Evolutionary conservation across 92 coral and sea anemone genomes (phyloP).

Genomic region (Zoanthus gigantus): DNA sequence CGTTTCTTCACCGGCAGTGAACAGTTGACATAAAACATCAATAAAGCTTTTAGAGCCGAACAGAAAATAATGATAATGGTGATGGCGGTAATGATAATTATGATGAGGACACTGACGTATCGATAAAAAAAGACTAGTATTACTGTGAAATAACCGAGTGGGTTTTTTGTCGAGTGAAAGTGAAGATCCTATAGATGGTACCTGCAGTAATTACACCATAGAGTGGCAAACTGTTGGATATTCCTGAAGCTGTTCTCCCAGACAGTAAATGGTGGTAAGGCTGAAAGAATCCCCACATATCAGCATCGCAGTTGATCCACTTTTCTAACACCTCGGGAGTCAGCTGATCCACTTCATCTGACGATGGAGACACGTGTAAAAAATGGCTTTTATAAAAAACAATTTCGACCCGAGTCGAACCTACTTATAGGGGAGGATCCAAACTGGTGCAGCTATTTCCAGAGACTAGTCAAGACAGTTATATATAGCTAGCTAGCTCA

Average conservation of each 20-base stretch:
- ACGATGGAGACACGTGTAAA: neutral
- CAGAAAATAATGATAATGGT: neutral
- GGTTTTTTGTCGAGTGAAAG: neutral
- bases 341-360: conserved; percentile 75
- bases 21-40: no score
- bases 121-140: neutral
- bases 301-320: conserved; percentile 81
- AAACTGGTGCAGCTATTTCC: no score
- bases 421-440: no score
- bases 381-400: no score
- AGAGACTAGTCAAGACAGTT: no score
- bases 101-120: neutral
- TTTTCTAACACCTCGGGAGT: conserved; percentile 84
- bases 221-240: conserved; percentile 69
- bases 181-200: neutral
- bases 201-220: conserved; percentile 69
- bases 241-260: conserved; percentile 80
- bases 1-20: no score
- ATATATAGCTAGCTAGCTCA: no score
- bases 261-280: conserved; percentile 85
- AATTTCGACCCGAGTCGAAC: no score
- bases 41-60: no score
- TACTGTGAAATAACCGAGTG: neutral
- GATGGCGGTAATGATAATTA: neutral
- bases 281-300: conserved; percentile 86